phyloP scores from a whole-genome alignment of 2,888 invertebrate species.

The Gonocerus acuteangulatus region DNA sequence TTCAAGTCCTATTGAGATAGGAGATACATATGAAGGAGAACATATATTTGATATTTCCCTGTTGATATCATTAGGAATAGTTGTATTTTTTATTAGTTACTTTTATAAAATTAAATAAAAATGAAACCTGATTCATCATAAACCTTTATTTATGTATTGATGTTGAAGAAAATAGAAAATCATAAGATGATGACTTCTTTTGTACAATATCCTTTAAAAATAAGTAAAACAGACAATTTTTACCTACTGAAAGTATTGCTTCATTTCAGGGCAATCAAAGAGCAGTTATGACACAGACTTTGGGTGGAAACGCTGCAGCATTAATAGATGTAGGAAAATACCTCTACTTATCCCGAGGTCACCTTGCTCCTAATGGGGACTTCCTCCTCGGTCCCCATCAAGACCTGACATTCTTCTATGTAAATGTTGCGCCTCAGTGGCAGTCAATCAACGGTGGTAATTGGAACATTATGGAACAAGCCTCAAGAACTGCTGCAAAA shows the following conservation, averaged over 20 bases:
- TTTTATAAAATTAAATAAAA: too few relatives aligned
- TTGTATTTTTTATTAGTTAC: too few relatives aligned
- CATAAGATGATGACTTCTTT: neutral
- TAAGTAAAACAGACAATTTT: too few relatives aligned
- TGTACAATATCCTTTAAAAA: too few relatives aligned
- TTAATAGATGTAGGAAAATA: constrained; percentile 38
- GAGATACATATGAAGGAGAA: too few relatives aligned
- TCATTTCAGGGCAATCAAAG: constrained; percentile 32
- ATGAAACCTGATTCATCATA: too few relatives aligned
- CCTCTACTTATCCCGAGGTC: constrained; percentile 46
- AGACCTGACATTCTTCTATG: constrained; percentile 48
- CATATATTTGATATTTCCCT: too few relatives aligned
- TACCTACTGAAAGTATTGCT: too few relatives aligned
- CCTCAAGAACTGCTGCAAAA: constrained; percentile 44
- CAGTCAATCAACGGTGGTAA: constrained; percentile 48
- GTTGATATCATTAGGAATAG: too few relatives aligned
- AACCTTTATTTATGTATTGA: too few relatives aligned
- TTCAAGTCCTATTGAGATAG: too few relatives aligned
- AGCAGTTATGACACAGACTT: constrained; percentile 20
- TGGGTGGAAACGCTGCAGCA: constrained; percentile 29
- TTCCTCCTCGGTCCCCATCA: constrained; percentile 47
- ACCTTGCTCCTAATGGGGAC: constrained; percentile 50
- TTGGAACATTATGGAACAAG: constrained; percentile 47
- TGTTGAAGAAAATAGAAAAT: neutral
- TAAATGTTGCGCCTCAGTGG: constrained; percentile 50